These are phyloP conservation scores for Schizaphis graminum DNA, from an alignment of 2,888 invertebrate species.

Conservation along the genomic window DNA sequence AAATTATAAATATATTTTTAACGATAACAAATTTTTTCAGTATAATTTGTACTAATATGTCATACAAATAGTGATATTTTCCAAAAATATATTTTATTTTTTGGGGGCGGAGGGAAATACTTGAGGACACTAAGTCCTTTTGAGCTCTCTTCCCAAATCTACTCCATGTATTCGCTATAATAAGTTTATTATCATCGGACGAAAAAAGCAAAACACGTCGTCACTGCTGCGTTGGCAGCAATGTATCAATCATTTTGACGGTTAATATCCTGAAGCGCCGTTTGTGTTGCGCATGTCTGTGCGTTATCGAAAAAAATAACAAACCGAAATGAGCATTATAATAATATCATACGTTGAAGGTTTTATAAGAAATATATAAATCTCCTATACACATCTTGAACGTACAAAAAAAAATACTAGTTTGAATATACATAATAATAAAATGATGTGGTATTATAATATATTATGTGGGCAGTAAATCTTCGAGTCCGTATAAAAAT, in stretches of 20 bases:
- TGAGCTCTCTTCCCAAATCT: background rate
- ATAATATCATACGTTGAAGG: background rate
- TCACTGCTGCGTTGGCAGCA: background rate
- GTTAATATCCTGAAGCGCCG: slow-evolving; percentile 29
- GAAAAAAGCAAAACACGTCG: background rate
- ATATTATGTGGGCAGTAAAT: background rate
- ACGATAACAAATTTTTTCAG: background rate
- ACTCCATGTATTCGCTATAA: background rate
- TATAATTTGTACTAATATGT: background rate
- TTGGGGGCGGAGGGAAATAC: background rate
- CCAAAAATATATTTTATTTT: background rate
- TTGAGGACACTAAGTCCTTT: background rate
- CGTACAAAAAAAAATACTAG: background rate
- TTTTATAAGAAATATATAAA: background rate
- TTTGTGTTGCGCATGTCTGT: background rate
- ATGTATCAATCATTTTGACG: slow-evolving; percentile 52
- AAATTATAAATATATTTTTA: background rate
- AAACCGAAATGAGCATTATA: background rate
- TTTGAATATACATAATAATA: background rate
- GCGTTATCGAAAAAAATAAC: background rate
- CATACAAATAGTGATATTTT: background rate
- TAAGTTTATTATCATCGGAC: background rate
- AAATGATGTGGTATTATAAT: background rate
- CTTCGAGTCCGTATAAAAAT: background rate
- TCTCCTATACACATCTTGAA: background rate